phyloP scores from a whole-genome alignment of 2,888 invertebrate genomes.

The Pachymerium ferrugineum region DNA sequence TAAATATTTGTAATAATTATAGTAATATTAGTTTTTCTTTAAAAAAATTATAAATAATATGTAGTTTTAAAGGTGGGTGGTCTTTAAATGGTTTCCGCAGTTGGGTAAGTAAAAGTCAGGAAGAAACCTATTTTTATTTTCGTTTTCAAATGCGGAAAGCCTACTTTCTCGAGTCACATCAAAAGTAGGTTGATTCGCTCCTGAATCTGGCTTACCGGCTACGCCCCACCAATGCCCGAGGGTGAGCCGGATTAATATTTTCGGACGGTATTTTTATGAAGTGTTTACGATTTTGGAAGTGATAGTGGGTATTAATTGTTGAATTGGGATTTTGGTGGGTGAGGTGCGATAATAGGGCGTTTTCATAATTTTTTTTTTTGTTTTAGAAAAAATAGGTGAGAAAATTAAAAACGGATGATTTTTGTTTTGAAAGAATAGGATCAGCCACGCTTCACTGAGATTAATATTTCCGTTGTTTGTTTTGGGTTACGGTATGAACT shows the following conservation, averaged over 20 bases:
- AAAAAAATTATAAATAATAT: too few species aligned
- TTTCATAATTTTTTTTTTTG: too few species aligned
- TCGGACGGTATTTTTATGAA: neutral
- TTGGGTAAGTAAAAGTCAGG: neutral
- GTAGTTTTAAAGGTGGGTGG: too few species aligned
- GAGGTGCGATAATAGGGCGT: too few species aligned
- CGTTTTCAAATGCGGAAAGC: slow-evolving; percentile 9
- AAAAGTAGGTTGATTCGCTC: slow-evolving; percentile 27
- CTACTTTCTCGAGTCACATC: slow-evolving; percentile 16
- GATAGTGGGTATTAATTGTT: too few species aligned
- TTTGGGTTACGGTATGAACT: neutral
- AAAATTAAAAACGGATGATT: neutral
- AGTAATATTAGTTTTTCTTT: too few species aligned
- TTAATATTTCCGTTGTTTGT: slow-evolving; percentile 20
- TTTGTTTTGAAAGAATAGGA: slow-evolving; percentile 4
- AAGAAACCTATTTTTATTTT: slow-evolving; percentile 25
- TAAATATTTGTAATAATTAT: too few species aligned
- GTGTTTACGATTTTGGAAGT: too few species aligned
- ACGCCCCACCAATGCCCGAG: neutral
- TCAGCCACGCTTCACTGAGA: neutral
- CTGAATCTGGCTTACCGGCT: slow-evolving; percentile 25
- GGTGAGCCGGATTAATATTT: slow-evolving; percentile 15
- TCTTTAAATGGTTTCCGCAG: too few species aligned
- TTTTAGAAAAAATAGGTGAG: too few species aligned
- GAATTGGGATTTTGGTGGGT: too few species aligned